Evolutionary conservation across 2,888 invertebrate species (phyloP).

Genomic region (Conistra vaccinii): DNA sequence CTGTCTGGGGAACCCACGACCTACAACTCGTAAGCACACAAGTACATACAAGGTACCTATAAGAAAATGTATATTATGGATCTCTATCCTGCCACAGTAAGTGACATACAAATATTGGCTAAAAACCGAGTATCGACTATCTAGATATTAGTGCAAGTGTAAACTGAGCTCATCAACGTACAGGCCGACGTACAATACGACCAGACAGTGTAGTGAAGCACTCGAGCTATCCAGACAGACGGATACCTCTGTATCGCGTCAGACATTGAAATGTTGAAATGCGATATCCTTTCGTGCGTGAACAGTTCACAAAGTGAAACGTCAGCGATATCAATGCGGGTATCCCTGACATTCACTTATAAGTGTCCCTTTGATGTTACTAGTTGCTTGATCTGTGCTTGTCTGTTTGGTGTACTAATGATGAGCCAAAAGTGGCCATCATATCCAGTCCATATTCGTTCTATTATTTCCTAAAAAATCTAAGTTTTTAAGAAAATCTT

Average conservation of each 20-base stretch:
- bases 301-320: background rate
- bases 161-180: background rate
- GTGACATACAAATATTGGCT: background rate
- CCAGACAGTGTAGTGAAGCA: no score
- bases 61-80: background rate
- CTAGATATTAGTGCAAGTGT: background rate
- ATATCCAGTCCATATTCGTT: background rate
- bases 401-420: background rate
- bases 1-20: no score
- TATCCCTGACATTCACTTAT: background rate
- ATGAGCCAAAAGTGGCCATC: background rate
- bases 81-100: background rate
- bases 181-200: background rate
- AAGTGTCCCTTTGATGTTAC: conserved; percentile 1
- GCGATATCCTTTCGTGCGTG: background rate
- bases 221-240: background rate
- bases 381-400: background rate
- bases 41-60: background rate
- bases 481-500: background rate
- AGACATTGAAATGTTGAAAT: background rate
- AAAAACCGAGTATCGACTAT: background rate
- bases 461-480: background rate
- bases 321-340: background rate
- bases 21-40: no score
- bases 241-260: background rate